Evolutionary conservation across 2,888 invertebrate species (phyloP).

Genomic region (Erebia epiphron): DNA sequence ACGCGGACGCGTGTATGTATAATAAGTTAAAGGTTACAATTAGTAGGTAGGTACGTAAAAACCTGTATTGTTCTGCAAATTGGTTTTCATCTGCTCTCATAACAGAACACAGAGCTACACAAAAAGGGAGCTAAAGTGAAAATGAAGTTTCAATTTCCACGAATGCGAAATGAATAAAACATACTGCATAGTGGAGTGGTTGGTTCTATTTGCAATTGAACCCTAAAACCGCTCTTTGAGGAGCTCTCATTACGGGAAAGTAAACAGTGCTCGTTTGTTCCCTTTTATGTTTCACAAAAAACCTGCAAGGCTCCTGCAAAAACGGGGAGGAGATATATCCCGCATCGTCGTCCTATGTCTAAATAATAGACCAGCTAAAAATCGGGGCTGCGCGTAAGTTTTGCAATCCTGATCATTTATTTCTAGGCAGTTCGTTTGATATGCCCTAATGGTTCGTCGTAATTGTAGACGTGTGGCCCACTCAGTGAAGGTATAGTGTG

Average conservation of each 20-base stretch:
- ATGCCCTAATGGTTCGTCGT: no score
- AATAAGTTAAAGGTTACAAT: no score
- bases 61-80: neutral
- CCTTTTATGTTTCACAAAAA: conserved; percentile 17
- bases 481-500: no score
- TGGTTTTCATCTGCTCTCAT: neutral
- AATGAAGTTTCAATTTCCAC: conserved; percentile 18
- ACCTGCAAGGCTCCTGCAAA: neutral
- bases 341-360: neutral
- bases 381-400: no score
- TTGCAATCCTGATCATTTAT: no score
- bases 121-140: conserved; percentile 12
- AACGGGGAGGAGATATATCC: neutral
- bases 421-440: no score
- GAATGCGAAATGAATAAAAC: conserved; percentile 16
- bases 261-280: conserved; percentile 21
- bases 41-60: no score
- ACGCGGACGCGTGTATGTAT: no score
- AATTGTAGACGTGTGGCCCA: no score
- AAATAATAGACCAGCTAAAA: neutral
- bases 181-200: conserved; percentile 8
- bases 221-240: conserved; percentile 14
- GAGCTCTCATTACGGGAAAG: conserved; percentile 20
- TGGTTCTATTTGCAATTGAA: conserved; percentile 20
- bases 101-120: conserved; percentile 2